phyloP scores from a whole-genome alignment of 1,140 invertebrate genomes.

The Drosophila insularis region DNA sequence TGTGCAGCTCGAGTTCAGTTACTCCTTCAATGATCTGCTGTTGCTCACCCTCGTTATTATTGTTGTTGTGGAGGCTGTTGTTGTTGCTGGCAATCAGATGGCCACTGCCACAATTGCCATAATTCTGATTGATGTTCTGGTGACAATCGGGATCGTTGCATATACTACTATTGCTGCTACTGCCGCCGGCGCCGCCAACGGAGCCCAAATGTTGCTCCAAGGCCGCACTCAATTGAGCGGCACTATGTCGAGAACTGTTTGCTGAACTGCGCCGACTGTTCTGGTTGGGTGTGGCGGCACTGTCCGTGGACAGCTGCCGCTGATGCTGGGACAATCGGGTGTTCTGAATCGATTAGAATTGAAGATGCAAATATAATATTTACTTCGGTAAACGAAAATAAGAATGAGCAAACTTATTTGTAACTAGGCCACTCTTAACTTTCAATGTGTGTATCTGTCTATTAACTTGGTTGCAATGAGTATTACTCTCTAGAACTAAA shows the following conservation, averaged over 20 bases:
- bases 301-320: constrained; percentile 59
- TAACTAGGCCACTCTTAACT: too few species aligned
- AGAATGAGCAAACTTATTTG: too few species aligned
- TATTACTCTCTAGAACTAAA: too few species aligned
- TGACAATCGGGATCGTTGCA: constrained; percentile 77
- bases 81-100: constrained; percentile 27
- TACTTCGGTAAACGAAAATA: too few species aligned
- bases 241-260: constrained; percentile 65
- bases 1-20: constrained; percentile 55
- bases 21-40: constrained; percentile 49
- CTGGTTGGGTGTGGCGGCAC: constrained; percentile 64
- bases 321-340: constrained; percentile 69
- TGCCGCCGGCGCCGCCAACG: constrained; percentile 33
- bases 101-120: constrained; percentile 37
- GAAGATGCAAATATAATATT: background rate
- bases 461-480: too few species aligned
- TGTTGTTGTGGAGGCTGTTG: constrained; percentile 39
- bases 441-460: too few species aligned
- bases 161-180: constrained; percentile 41
- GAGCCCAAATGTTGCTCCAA: constrained; percentile 53
- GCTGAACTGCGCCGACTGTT: constrained; percentile 72
- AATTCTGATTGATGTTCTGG: constrained; percentile 62
- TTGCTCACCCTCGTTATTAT: constrained; percentile 43
- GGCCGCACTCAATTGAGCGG: constrained; percentile 56
- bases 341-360: constrained; percentile 32